Evolutionary conservation across 2,113 vertebrate genomes (phyloP), one percentile per base, ranked within the genome.

Genomic region (Myotis brandtii): DNA sequence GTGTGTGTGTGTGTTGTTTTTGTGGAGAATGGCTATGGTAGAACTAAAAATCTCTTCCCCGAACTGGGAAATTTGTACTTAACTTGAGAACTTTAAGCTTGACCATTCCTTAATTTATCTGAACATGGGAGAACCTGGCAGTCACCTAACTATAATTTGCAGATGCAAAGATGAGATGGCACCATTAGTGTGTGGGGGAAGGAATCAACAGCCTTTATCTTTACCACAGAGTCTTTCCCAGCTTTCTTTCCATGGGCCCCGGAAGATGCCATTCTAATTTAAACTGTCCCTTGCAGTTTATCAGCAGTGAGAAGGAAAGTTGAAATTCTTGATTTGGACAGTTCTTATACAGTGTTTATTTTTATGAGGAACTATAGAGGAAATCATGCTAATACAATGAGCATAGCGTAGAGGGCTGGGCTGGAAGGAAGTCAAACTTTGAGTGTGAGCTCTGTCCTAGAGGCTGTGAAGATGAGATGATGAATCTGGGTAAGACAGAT

Each of bases 251-350:
- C 46, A 16, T 9, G 62, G 86, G 50, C 73, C 14, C 25, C 64
- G 9, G 93, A 13, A 34, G 34, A 10, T 73, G 23, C 62, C 56
- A 43, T 40, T 77, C 34, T 37, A 13, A 37, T 94, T 94, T 91
- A 79, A 84, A 85, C 82, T 83, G 48, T 4, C 0, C 2, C 43
- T 95, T 93, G 0, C 0, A n/a, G 69, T 72, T 96, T 75, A 34
- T 67, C 87, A 59, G 62, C 62, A 91, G 62, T 20, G 50, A 96
- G n/a, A 62, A 69, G 72, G 14, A 40, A 90, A 86, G 40, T 30
- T 81, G 83, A 73, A 32, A 72, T 1, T 92, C 34, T 92, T 94
- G 6, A 27, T n/a, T 79, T 40, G 75, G 32, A 12, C 14, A 59
- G 75, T 81, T 73, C 73, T 87, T 84, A 56, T 8, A 10, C 3